Base-by-base conservation (phyloP, 2,113 vertebrate genomes). In the Pseudopodoces humilis region DNA sequence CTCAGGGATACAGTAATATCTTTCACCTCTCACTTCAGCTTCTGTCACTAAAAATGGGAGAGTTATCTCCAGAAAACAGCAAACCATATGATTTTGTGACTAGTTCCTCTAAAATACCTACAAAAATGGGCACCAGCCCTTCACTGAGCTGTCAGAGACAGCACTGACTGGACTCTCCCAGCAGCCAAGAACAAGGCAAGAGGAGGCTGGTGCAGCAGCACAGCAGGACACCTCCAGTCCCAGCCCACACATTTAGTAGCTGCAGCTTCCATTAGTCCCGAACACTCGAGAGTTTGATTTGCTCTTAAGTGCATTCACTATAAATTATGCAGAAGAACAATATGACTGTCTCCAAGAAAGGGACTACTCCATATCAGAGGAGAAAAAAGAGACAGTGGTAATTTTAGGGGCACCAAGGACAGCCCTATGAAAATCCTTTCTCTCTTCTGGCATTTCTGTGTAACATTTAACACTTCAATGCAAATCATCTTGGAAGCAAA, bases 251-350 rank as follows among this genome's bases (percentile, higher is more conserved):
- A 2, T 41, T 72, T 72, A 60, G 62, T 9, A 75, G 47, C 2
- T 78, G 10, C 58, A 81, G 44, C 22, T 67, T 79, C 21, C 82
- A 91, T 79, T 75, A 91, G 79, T 71, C 35, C 58, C 80, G 44
- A 79, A 24, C 46, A 56, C 76, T 88, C 50, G 11, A 39, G 47
- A 58, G 50, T 13, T 41, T 30, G 25, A 88, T 72, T 52, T 53
- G 46, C 46, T 86, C 63, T 31, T 83, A 79, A 90, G 41, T 41
- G 68, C 3, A 0, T 37, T 76, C 53, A 19, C 28, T 69, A 59
- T 86, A 70, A 95, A 90, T 94, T 86, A 92, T 67, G 71, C 71
- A 92, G 46, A 80, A 86, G 25, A 72, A 46, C 55, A 77, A 23
- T 44, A 68, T 15, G 23, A 56, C 53, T 49, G 49, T 62, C 72